A percentile compares a stretch with the other conserved stretches of the same genome.
Conservation (phyloP, 2,113 vertebrate species). For the Aepyceros melampus region DNA sequence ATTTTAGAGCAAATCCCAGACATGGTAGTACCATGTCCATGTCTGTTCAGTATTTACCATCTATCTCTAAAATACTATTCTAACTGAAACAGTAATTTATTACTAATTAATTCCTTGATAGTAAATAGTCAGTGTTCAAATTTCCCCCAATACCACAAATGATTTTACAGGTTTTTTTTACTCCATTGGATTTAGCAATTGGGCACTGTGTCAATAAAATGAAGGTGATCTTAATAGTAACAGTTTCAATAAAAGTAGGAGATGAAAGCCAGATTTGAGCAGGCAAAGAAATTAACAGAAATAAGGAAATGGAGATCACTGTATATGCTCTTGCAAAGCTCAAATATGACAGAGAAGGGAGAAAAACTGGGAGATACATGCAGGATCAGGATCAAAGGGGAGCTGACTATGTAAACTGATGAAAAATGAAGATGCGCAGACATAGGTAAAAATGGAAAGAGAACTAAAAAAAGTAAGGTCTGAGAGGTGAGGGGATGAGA, state of each 20-base stretch:
- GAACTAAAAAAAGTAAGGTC: background rate
- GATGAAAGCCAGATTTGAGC: background rate
- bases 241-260: background rate
- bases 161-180: background rate
- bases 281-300: conserved; percentile 4
- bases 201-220: background rate
- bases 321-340: background rate
- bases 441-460: background rate
- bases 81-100: background rate
- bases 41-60: background rate
- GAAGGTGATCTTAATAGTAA: background rate
- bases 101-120: background rate
- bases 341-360: background rate
- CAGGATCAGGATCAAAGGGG: background rate
- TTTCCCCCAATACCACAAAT: background rate
- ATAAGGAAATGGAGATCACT: background rate
- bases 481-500: background rate
- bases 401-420: background rate
- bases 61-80: background rate
- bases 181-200: background rate
- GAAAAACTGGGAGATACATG: background rate
- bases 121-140: background rate
- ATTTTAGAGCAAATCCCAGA: background rate
- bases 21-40: background rate
- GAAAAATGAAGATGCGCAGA: background rate